Evolutionary conservation across 2,888 invertebrate genomes (phyloP).

Genomic region (Odontocolon sp.): DNA sequence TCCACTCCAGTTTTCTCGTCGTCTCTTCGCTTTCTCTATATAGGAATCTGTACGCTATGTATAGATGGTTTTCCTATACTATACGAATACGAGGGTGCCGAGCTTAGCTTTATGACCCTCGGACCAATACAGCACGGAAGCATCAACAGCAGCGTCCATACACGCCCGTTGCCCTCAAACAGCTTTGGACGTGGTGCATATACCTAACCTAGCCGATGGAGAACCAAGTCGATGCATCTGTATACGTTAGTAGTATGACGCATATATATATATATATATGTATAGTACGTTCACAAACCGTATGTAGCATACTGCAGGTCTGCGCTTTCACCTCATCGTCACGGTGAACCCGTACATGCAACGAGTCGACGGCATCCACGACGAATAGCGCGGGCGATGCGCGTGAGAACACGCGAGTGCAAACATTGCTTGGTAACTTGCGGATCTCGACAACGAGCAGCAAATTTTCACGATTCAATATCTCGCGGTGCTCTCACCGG

Average conservation of each 20-base stretch:
- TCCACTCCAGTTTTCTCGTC: slow-evolving; percentile 28
- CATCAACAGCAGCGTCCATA: slow-evolving; percentile 15
- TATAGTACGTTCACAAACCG: not conserved
- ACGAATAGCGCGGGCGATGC: not conserved
- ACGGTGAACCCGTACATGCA: not conserved
- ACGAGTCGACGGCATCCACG: not conserved
- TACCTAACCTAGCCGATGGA: not conserved
- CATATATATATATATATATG: not conserved
- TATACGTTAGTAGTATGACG: not conserved
- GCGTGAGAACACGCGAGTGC: not conserved
- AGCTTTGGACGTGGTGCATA: not conserved
- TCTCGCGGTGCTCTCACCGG: not conserved
- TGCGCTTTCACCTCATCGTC: not conserved
- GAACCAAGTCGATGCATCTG: not conserved
- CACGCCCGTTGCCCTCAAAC: slow-evolving; percentile 22
- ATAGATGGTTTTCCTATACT: not conserved
- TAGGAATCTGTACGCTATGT: not conserved
- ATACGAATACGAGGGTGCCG: slow-evolving; percentile 23
- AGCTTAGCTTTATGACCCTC: slow-evolving; percentile 24
- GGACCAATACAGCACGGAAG: not conserved
- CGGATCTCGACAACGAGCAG: not conserved
- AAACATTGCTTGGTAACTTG: no score
- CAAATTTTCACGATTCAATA: not conserved
- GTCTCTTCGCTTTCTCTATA: slow-evolving; percentile 13
- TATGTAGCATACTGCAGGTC: not conserved